Conservation (phyloP, 2,888 invertebrate species). For the Cantharis lateralis region DNA sequence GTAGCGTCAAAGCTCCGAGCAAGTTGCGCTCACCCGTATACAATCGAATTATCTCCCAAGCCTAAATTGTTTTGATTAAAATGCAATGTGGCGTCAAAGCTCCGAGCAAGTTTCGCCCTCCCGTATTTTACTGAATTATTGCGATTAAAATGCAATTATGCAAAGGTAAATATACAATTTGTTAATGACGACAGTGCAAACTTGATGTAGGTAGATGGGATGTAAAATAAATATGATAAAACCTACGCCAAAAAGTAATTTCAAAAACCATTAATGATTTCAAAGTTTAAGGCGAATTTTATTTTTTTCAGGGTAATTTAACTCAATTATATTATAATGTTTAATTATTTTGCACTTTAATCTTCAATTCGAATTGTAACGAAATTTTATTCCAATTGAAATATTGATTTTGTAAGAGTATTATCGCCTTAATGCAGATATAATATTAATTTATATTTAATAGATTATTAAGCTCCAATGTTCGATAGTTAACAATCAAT, state of each 20-base stretch:
- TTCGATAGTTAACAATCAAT: not conserved
- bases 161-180: not conserved
- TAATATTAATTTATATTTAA: not conserved
- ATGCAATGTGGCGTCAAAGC: not conserved
- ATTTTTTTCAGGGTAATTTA: not conserved
- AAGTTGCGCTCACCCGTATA: not conserved
- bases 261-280: not conserved
- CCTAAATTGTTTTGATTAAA: not conserved
- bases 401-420: not conserved
- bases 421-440: not conserved
- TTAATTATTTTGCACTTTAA: not conserved
- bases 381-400: not conserved
- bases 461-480: not conserved
- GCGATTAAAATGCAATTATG: not conserved
- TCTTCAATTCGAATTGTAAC: not conserved
- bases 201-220: not conserved
- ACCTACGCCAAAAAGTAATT: not conserved
- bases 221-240: not conserved
- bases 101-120: not conserved
- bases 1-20: not conserved
- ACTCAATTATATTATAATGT: not conserved
- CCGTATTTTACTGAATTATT: not conserved
- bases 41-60: not conserved
- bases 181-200: not conserved
- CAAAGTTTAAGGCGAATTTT: not conserved